Conservation (phyloP, 2,888 invertebrate genomes). For the Ommatoiulus sabulosus region DNA sequence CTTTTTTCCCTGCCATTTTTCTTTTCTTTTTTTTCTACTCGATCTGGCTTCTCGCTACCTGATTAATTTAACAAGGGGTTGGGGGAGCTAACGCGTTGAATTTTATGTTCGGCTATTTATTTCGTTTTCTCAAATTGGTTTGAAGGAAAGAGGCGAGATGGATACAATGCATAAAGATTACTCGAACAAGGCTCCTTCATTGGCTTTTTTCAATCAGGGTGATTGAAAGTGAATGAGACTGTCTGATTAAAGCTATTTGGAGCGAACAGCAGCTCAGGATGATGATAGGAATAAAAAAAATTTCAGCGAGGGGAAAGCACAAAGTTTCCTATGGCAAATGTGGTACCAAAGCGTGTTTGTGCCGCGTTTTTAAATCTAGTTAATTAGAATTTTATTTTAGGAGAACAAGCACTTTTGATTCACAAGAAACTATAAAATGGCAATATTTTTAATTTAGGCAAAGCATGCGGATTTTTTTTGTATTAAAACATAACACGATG, state of each 20-base stretch:
- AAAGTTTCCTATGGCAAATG: background rate
- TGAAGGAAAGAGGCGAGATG: conserved; percentile 45
- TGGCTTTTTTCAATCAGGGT: conserved; percentile 50
- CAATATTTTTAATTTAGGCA: too few species aligned
- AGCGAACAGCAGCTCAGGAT: conserved; percentile 31
- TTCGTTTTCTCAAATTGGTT: conserved; percentile 45
- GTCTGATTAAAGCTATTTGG: conserved; percentile 43
- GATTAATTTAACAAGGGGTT: conserved; percentile 36
- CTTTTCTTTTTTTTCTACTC: background rate
- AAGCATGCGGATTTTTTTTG: too few species aligned
- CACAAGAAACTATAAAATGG: too few species aligned
- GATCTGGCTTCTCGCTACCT: background rate
- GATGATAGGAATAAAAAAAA: conserved; percentile 13
- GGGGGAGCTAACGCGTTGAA: conserved; percentile 14
- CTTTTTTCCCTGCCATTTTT: conserved; percentile 32
- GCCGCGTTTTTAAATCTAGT: background rate
- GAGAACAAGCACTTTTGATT: too few species aligned
- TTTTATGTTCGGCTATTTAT: conserved; percentile 51
- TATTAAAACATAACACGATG: too few species aligned
- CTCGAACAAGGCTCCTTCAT: conserved; percentile 42
- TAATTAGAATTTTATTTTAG: too few species aligned
- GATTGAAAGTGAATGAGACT: conserved; percentile 33
- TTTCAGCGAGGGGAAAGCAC: background rate
- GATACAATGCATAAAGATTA: conserved; percentile 49
- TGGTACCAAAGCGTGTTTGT: background rate